Conservation (phyloP, 2,797 vertebrate species). For the Perodicticus potto region DNA sequence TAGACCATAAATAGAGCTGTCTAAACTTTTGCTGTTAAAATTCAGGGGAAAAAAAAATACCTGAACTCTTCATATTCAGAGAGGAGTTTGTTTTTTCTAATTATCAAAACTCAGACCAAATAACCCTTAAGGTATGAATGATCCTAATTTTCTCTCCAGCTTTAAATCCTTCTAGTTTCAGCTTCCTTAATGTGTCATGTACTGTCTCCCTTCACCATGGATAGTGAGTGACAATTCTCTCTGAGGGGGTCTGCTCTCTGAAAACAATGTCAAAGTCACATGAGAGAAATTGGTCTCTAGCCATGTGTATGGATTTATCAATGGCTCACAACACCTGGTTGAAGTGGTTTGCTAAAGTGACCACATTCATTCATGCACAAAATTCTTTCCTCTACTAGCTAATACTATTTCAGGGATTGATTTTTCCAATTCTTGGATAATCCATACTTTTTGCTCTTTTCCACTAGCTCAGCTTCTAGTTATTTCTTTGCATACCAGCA, state of each 20-base stretch:
- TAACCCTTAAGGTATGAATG: not conserved
- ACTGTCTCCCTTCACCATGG: not conserved
- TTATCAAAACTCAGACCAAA: constrained; percentile 26
- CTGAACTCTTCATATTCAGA: not conserved
- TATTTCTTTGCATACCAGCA: constrained; percentile 18
- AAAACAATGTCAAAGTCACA: not conserved
- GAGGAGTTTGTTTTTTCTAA: not conserved
- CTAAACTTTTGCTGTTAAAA: constrained; percentile 1
- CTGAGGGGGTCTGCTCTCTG: not conserved
- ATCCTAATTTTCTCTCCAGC: not conserved
- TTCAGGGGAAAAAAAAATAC: not conserved
- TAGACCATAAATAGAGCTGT: not conserved
- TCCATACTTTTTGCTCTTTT: not conserved
- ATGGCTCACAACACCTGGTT: not conserved
- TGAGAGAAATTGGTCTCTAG: not conserved
- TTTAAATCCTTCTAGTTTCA: constrained; percentile 28
- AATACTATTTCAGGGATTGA: not conserved
- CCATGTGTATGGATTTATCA: not conserved
- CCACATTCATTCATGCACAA: not conserved
- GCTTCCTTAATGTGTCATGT: not conserved
- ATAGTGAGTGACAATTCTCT: not conserved
- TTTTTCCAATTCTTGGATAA: not conserved
- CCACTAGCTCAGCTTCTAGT: not conserved
- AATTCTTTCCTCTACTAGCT: not conserved
- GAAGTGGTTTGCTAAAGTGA: not conserved